Evolutionary conservation across 2,888 invertebrate genomes (phyloP).

Genomic region (Drosophila trichaetosa): DNA sequence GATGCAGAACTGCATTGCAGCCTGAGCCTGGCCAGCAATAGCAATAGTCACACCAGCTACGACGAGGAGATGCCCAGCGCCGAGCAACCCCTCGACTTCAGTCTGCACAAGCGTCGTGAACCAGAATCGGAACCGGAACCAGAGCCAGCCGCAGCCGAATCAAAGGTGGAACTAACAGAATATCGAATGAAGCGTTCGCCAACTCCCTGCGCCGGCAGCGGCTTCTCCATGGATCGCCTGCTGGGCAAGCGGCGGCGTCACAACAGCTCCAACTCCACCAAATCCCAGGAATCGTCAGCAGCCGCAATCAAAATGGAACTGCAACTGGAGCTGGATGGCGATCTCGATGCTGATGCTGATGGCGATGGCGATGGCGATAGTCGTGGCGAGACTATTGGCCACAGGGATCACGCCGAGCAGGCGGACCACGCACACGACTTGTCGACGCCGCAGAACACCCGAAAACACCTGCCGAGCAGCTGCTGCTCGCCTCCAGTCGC

Average conservation of each 20-base stretch:
- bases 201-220: constrained; percentile 64
- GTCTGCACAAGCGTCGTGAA: constrained; percentile 77
- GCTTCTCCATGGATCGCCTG: constrained; percentile 81
- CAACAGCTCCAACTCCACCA: constrained; percentile 52
- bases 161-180: constrained; percentile 1
- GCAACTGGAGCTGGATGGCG: constrained; percentile 62
- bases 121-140: constrained; percentile 13
- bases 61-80: constrained; percentile 56
- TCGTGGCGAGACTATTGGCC: neutral
- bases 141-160: constrained; percentile 6
- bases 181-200: constrained; percentile 46
- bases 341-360: constrained; percentile 36
- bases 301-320: constrained; percentile 65
- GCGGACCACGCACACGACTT: constrained; percentile 32
- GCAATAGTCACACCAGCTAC: constrained; percentile 44
- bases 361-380: constrained; percentile 37
- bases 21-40: constrained; percentile 55
- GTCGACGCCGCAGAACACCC: constrained; percentile 28
- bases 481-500: neutral
- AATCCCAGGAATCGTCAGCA: constrained; percentile 31
- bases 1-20: constrained; percentile 68
- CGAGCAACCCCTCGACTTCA: constrained; percentile 84
- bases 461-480: constrained; percentile 31
- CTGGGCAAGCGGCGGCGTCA: constrained; percentile 78
- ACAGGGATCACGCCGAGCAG: constrained; percentile 2